Conservation (phyloP, 2,113 vertebrate genomes). For the Dolichotis patagonum region DNA sequence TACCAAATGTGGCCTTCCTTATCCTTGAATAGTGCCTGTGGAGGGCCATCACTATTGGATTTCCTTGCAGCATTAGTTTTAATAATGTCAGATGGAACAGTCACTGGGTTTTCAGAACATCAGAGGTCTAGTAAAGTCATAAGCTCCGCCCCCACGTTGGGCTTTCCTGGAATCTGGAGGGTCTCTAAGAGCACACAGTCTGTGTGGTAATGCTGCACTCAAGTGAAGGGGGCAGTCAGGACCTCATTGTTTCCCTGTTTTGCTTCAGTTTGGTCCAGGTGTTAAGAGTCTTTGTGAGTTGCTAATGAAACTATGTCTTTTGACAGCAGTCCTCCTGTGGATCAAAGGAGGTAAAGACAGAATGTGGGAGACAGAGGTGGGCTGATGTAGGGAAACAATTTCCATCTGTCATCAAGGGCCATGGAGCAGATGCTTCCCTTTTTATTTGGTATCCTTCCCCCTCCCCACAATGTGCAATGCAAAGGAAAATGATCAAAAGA, state of each 20-base stretch:
- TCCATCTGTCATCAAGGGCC: conserved; percentile 18
- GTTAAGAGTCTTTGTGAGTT: conserved; percentile 16
- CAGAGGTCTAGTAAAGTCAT: neutral
- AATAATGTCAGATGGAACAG: neutral
- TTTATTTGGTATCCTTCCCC: conserved; percentile 4
- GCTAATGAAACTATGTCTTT: conserved; percentile 25
- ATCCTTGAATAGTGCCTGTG: fast-evolving
- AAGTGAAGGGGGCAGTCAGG: neutral
- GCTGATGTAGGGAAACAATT: conserved; percentile 9
- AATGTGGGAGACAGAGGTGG: neutral
- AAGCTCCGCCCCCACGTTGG: neutral
- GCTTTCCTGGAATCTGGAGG: neutral
- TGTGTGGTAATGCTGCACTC: neutral
- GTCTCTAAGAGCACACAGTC: neutral
- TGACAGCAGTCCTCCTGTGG: neutral
- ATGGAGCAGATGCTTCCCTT: conserved; percentile 12
- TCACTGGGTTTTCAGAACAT: conserved; percentile 11
- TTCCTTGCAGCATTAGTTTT: neutral
- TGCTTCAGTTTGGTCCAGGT: neutral
- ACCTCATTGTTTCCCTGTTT: neutral
- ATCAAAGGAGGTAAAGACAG: conserved; percentile 44
- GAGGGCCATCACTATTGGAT: neutral
- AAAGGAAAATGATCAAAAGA: conserved; percentile 68
- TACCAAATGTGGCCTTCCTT: neutral
- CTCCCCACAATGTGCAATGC: neutral